Evolutionary conservation across 2,113 vertebrate genomes (phyloP).

Genomic region (Scomber japonicus): DNA sequence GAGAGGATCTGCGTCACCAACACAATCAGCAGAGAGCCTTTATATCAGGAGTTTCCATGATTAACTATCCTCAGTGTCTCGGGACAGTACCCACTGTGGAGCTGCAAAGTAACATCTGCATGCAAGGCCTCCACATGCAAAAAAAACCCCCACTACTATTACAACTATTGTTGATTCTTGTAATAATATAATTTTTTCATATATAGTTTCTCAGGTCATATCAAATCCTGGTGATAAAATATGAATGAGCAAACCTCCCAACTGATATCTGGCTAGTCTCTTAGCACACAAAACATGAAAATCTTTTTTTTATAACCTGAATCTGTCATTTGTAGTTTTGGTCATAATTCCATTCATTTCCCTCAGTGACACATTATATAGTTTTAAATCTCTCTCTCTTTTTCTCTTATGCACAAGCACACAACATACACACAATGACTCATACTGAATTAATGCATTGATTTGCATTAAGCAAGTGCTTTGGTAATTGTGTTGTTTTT

Average conservation of each 20-base stretch:
- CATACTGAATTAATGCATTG: neutral
- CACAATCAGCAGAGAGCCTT: slow-evolving; percentile 73
- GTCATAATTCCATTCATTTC: too few relatives aligned
- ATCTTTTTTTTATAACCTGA: neutral
- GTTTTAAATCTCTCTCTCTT: neutral
- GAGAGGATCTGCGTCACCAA: slow-evolving; percentile 61
- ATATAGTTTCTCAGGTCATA: neutral
- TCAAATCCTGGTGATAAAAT: slow-evolving; percentile 2
- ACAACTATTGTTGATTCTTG: too few relatives aligned
- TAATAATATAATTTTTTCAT: too few relatives aligned
- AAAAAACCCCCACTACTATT: neutral
- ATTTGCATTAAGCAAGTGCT: slow-evolving; percentile 2
- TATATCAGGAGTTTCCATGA: slow-evolving; percentile 76
- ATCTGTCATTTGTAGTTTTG: neutral
- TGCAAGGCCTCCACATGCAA: slow-evolving; percentile 14
- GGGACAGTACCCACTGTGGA: slow-evolving; percentile 37
- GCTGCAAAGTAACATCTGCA: slow-evolving; percentile 29
- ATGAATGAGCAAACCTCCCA: slow-evolving; percentile 21
- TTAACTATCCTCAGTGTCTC: slow-evolving; percentile 57
- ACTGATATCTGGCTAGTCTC: slow-evolving; percentile 1
- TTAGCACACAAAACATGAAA: neutral
- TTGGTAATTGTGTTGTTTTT: neutral
- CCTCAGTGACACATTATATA: neutral
- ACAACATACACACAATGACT: neutral
- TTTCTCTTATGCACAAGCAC: neutral